Base-by-base conservation (phyloP, 1,140 invertebrate genomes). In the Aphelenchoides fujianensis region DNA sequence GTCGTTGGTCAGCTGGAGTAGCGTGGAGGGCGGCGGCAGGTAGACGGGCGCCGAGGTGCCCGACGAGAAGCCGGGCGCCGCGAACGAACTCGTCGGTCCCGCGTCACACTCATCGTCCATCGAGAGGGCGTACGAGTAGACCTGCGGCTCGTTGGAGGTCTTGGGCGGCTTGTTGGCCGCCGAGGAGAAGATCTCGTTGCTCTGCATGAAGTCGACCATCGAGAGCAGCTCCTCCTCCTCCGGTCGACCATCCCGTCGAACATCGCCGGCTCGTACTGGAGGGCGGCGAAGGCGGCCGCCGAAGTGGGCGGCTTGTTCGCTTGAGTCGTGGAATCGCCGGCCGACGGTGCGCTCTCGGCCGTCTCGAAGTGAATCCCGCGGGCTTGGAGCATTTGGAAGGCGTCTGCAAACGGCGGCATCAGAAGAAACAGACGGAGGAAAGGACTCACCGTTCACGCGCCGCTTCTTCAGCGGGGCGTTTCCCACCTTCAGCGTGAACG, bases 151-250 rank as follows among this genome's bases (percentile, higher is more conserved):
- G 12, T 23, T 23, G 41, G 41, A 48, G 12, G 41, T 59, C 23
- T 59, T 59, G 12, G 55, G 55, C 55, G 55, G 55, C 34, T 59
- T 59, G 55, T 59, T 19, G 5, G 55, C 28, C 12, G 27, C 12
- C 0, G 63, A 66, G 34, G 53, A 1, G 63, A 32, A 32, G 1
- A 66, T 1, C 30, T 66, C 63, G 63, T 0, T 12, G 63, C 32
- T 66, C 12, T 66, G 16, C 59, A 19, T 31, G 31, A 61, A 61
- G 30, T 61, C 59, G 30, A 19, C 59, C n/a, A 61, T 61, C 23
- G 41, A 48, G 12, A 48, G 12, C 41, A 48, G 41, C 23, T 48
- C 41, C 41, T 48, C 41, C 23, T 48, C 41, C 12, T 48, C 41
- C 12, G 41, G 12, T 48, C 12, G n/a, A n/a, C n/a, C n/a, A n/a